These are phyloP conservation scores for Enteromius anoplus DNA, from an alignment of 2,797 vertebrate species.

Conservation along the genomic window DNA sequence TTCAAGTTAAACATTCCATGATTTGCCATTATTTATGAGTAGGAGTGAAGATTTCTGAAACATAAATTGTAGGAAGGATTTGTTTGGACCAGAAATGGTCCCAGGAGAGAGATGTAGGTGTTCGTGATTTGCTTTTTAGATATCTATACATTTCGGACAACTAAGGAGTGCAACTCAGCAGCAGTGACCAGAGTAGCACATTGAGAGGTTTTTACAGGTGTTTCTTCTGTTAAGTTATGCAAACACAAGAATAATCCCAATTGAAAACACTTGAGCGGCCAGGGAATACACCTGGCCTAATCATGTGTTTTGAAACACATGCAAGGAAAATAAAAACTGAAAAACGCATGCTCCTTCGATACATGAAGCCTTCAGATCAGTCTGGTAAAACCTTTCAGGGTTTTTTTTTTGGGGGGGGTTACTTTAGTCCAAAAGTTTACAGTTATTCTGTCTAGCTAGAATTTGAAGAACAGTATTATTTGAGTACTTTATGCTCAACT, in stretches of 20 bases:
- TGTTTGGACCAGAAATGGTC: not conserved
- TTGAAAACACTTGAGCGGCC: slow-evolving; percentile 7
- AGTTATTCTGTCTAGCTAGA: not conserved
- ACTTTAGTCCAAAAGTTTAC: not conserved
- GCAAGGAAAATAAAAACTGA: not conserved
- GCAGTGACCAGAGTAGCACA: not conserved
- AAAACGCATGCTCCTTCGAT: not conserved
- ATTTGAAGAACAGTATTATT: slow-evolving; percentile 1
- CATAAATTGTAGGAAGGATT: not conserved
- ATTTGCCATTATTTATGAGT: slow-evolving; percentile 20
- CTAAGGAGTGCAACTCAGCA: not conserved
- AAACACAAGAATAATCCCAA: slow-evolving; percentile 39
- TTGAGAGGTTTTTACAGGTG: slow-evolving; percentile 26
- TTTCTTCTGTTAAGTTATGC: slow-evolving; percentile 35
- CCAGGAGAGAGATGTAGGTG: not conserved
- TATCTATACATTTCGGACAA: not conserved
- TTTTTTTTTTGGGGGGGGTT: not conserved
- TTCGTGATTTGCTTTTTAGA: not conserved
- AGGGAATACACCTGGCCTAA: not conserved
- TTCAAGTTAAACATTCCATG: not conserved
- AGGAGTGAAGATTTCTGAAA: slow-evolving; percentile 12
- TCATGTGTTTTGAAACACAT: not conserved
- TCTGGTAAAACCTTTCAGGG: not conserved
- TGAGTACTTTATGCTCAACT: not conserved
- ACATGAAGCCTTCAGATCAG: not conserved